Conservation (phyloP, 2,888 invertebrate species). For the Orchesellides sinensis region DNA sequence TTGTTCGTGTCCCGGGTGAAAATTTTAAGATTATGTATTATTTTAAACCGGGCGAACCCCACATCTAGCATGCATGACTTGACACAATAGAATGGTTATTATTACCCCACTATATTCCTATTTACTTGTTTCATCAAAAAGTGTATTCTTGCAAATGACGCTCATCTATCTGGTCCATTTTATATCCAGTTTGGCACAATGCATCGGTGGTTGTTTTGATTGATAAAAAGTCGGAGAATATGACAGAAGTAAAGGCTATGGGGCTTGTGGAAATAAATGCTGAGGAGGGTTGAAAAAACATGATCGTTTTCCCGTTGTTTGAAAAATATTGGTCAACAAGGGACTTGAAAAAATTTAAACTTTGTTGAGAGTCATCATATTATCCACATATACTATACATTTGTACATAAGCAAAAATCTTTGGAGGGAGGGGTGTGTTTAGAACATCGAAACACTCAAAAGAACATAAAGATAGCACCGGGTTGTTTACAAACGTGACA, state of each 20-base stretch:
- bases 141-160: slow-evolving; percentile 25
- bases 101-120: slow-evolving; percentile 30
- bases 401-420: no score
- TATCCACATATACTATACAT: no score
- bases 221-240: slow-evolving; percentile 41
- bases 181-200: not conserved
- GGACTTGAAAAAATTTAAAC: slow-evolving; percentile 32
- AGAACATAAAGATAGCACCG: no score
- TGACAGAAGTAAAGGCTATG: not conserved
- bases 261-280: slow-evolving; percentile 36
- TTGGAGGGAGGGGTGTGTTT: no score
- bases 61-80: slow-evolving; percentile 46
- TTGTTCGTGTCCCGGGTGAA: slow-evolving; percentile 40
- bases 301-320: slow-evolving; percentile 29
- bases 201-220: slow-evolving; percentile 46
- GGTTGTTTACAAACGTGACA: no score
- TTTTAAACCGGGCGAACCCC: slow-evolving; percentile 33
- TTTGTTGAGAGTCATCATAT: slow-evolving; percentile 47
- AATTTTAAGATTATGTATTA: slow-evolving; percentile 39
- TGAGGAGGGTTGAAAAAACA: slow-evolving; percentile 45
- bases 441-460: no score
- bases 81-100: slow-evolving; percentile 31
- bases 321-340: slow-evolving; percentile 61
- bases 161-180: not conserved
- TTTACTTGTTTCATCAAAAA: slow-evolving; percentile 33